Evolutionary conservation across 2,797 vertebrate genomes (phyloP).

Genomic region (Sitta carolinensis): DNA sequence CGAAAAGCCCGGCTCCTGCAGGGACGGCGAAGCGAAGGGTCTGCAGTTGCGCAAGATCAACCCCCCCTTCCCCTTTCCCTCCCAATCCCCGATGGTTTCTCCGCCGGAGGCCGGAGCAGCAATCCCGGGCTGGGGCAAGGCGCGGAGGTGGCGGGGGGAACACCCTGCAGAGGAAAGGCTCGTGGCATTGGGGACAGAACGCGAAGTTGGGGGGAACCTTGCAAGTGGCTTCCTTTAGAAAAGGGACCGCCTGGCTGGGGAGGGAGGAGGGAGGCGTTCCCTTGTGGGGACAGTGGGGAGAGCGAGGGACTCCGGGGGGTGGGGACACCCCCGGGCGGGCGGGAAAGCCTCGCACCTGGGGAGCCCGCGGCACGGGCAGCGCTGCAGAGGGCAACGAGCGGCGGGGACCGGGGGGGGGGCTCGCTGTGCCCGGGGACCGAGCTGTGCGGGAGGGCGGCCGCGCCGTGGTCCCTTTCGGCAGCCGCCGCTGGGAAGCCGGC

Average conservation of each 20-base stretch:
- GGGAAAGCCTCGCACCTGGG: not conserved
- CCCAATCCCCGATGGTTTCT: not conserved
- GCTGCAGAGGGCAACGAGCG: not conserved
- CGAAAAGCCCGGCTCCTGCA: not conserved
- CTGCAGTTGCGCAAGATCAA: not conserved
- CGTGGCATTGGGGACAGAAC: accelerated
- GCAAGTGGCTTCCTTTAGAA: not conserved
- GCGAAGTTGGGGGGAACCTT: not conserved
- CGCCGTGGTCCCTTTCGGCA: not conserved
- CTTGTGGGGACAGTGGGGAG: not conserved
- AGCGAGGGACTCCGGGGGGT: not conserved
- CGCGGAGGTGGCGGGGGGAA: not conserved
- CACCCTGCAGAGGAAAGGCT: not conserved
- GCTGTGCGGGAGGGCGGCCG: not conserved
- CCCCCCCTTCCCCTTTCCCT: too few relatives aligned
- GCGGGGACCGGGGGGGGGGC: too few relatives aligned
- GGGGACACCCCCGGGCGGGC: not conserved
- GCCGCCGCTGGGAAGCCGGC: not conserved
- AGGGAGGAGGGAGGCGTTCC: not conserved
- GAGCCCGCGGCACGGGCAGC: not conserved
- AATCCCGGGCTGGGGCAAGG: not conserved
- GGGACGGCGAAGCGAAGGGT: not conserved
- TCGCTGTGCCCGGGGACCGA: not conserved
- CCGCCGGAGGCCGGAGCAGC: not conserved
- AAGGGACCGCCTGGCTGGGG: not conserved